Conservation (phyloP, 2,888 invertebrate species). For the Nycteola revayana region DNA sequence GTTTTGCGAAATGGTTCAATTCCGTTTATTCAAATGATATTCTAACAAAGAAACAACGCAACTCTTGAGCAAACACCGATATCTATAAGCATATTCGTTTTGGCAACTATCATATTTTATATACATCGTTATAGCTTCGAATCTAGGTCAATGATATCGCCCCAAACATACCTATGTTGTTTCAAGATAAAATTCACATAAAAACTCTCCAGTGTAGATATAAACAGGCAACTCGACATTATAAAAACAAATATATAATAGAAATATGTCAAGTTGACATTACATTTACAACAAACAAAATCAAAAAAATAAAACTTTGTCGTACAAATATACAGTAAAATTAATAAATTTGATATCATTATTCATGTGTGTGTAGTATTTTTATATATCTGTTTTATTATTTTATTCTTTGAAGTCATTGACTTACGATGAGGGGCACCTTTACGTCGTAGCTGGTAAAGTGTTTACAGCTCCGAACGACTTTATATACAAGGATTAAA, state of each 20-base stretch:
- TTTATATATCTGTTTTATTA: slow-evolving; percentile 51
- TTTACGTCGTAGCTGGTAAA: slow-evolving; percentile 51
- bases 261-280: slow-evolving; percentile 34
- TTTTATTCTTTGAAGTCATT: slow-evolving; percentile 44
- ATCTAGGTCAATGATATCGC: slow-evolving; percentile 9
- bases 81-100: slow-evolving; percentile 10
- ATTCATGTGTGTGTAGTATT: slow-evolving; percentile 28
- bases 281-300: slow-evolving; percentile 36
- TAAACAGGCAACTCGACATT: slow-evolving; percentile 26
- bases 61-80: slow-evolving; percentile 3
- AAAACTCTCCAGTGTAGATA: slow-evolving; percentile 11
- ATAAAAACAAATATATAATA: slow-evolving; percentile 31
- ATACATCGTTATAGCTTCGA: slow-evolving; percentile 6
- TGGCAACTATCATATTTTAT: slow-evolving; percentile 7
- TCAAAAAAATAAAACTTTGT: slow-evolving; percentile 30
- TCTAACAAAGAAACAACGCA: no score
- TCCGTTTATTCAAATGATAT: no score
- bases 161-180: neutral
- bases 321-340: slow-evolving; percentile 26
- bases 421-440: slow-evolving; percentile 56
- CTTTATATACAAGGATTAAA: slow-evolving; percentile 12
- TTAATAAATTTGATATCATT: slow-evolving; percentile 36
- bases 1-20: neutral
- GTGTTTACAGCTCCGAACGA: slow-evolving; percentile 30
- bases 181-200: slow-evolving; percentile 6